Percentiles rank a stretch among this genome's conserved stretches.
Evolutionary conservation across 2,113 vertebrate species (phyloP).

Genomic region (Hyaena hyaena): DNA sequence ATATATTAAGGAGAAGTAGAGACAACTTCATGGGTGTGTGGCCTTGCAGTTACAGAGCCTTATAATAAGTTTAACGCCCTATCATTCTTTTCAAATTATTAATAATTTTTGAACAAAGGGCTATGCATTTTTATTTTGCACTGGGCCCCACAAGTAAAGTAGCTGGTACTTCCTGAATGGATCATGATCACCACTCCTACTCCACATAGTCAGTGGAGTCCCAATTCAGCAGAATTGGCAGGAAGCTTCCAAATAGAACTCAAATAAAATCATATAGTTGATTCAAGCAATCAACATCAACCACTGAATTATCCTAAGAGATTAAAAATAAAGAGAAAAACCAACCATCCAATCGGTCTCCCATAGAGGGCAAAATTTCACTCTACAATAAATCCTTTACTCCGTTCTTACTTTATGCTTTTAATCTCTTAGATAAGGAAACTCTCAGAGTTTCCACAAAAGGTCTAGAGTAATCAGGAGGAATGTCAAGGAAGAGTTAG

Average conservation of each 20-base stretch:
- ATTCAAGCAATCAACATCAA: not conserved
- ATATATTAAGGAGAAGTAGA: not conserved
- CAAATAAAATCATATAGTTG: not conserved
- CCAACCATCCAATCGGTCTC: not conserved
- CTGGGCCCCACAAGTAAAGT: not conserved
- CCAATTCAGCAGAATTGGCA: not conserved
- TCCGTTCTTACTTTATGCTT: not conserved
- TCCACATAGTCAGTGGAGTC: not conserved
- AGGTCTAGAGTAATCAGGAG: not conserved
- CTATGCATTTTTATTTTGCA: not conserved
- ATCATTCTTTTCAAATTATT: not conserved
- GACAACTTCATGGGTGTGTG: not conserved
- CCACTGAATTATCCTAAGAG: not conserved
- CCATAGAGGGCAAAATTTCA: not conserved
- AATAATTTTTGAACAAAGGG: not conserved
- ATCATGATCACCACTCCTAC: not conserved
- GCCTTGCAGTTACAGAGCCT: not conserved
- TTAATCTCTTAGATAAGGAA: not conserved
- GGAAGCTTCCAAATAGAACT: not conserved
- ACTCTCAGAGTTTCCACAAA: not conserved
- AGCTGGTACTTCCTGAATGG: not conserved
- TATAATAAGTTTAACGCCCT: not conserved
- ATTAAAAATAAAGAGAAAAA: slow-evolving; percentile 20
- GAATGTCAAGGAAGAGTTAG: not conserved
- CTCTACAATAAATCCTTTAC: not conserved